Base-by-base conservation (phyloP, 2,797 vertebrate genomes). In the Dipus sagitta region DNA sequence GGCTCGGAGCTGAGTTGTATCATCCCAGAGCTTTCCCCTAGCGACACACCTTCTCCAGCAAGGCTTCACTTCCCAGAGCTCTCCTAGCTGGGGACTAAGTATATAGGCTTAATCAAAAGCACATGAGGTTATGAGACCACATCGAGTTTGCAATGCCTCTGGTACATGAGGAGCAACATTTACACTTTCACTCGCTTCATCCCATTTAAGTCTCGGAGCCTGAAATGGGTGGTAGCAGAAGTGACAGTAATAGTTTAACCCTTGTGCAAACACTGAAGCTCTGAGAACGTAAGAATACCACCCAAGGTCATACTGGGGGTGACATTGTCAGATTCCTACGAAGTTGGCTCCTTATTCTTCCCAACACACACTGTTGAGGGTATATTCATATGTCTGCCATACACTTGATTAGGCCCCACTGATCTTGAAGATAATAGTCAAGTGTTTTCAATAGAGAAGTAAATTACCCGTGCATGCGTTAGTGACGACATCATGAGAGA, bases 401-500 rank as follows among this genome's bases (percentile, higher is more conserved):
- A 15, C 3, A 5, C 47, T 15, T 1, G 65, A 81, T 38, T 4
- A 74, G 86, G 34, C 21, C 3, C n/a, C 5, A 30, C 52, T 34
- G 10, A 12, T 18, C 47, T 60, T 38, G 24, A 52, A 75, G 52
- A 26, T 0, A 28, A 20, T 7, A 34, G n/a, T 21, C 77, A 7
- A 9, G 64, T 30, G 58, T 4, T 58, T 30, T 28, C 20, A 15
- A 6, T 24, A 47, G 64, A 80, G 84, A 77, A 47, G n/a, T 28
- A 65, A 38, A 30, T 64, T 1, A 15, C 6, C 21, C 18, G 12
- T 65, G 42, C 3, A 3, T 54, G 14, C 2, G 7, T 23, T 3
- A 17, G 32, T 1, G 0, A 60, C 6, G 12, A 13, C 23, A 0
- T 23, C 32, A 3, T 0, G 0, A 15, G 28, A 28, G 8, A 13